Evolutionary conservation across 2,888 invertebrate species (phyloP), one percentile per base, ranked within the genome.

Genomic region (Melanostoma scalare): DNA sequence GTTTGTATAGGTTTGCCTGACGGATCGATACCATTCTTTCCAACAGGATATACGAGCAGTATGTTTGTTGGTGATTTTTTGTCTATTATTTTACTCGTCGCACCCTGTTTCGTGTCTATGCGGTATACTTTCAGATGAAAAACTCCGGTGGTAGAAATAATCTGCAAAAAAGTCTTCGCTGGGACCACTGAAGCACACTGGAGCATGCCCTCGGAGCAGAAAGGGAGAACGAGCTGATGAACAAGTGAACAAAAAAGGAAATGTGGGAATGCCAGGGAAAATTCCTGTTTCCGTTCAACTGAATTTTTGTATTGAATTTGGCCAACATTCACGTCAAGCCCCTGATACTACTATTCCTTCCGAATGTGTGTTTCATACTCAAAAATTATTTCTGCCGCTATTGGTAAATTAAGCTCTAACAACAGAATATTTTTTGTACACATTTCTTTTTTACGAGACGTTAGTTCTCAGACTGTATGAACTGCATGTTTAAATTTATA

Each of bases 241-340:
- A 72, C 71, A 61, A 30, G 58, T 50, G 42, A 48, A 61, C 20
- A 71, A 58, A 46, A 60, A 53, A 52, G 6, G 42, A 63, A 63
- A 50, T 63, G 38, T 33, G 56, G 61, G 58, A 74, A 82, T 78
- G 60, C 69, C 60, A 72, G 56, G 56, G 50, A 67, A 78, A 84
- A 84, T 79, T 84, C 55, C 65, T 61, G 75, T 52, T 75, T 78
- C 78, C 79, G 75, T 78, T 69, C 65, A 75, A 61, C 71, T 71
- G 69, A 48, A 79, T 84, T 74, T 84, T 79, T 84, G 79, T 69
- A 79, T 79, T 84, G 79, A 75, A 84, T 84, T 84, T 79, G 71
- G 79, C 60, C 79, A 61, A 75, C 79, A 84, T 75, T 55, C 52
- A 71, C 77, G 20, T 61, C 61, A 42, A 42, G 55, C 72, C 55